phyloP scores from a whole-genome alignment of 2,113 vertebrate genomes.

The Empidonax alnorum region DNA sequence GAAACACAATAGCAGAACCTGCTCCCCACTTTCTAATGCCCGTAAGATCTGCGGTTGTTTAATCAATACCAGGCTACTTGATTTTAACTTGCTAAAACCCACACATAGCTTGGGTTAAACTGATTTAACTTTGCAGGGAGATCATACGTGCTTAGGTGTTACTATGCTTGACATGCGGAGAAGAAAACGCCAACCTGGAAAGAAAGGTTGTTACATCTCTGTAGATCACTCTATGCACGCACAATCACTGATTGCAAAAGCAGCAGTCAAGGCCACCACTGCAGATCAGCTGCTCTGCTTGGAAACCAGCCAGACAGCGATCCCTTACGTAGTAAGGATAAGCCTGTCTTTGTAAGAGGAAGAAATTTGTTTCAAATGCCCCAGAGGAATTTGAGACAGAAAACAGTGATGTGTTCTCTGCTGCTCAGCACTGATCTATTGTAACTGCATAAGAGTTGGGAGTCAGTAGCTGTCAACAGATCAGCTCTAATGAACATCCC shows the following conservation, averaged over 20 bases:
- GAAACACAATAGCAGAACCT: background rate
- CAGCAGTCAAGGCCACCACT: background rate
- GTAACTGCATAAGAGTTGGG: background rate
- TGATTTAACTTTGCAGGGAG: background rate
- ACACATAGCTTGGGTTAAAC: background rate
- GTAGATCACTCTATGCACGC: background rate
- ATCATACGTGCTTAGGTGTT: background rate
- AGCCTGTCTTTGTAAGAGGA: background rate
- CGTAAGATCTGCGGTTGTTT: background rate
- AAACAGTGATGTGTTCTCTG: background rate
- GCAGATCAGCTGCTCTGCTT: background rate
- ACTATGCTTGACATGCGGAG: fast-evolving
- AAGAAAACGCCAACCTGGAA: background rate
- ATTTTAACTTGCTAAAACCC: background rate
- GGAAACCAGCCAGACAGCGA: background rate
- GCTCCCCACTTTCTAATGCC: background rate
- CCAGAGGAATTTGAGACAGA: background rate
- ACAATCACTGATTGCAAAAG: background rate
- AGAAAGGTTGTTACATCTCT: background rate
- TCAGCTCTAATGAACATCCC: background rate
- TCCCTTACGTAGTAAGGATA: background rate
- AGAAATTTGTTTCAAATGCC: background rate
- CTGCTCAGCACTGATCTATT: background rate
- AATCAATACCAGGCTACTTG: background rate
- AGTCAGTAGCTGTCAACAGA: background rate